Evolutionary conservation across 2,888 invertebrate genomes (phyloP), one percentile per base, ranked within the genome.

Genomic region (Chloroclysta siterata): DNA sequence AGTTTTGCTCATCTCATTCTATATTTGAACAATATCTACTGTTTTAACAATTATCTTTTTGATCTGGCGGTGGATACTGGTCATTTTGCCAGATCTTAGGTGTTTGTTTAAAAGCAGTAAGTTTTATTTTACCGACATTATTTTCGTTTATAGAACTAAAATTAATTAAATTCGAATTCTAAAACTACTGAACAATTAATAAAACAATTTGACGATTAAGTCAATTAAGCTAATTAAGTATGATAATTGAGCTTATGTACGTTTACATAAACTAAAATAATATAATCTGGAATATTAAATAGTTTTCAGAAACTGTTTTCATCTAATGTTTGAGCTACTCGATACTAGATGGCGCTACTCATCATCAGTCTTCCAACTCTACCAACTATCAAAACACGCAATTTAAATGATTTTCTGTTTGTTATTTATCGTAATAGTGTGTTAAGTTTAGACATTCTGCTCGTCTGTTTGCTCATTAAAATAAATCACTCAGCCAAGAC

Each of bases 311-410:
- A 52, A 15, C 13, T 33, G n/a, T 50, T 55, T 13, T 7, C 6
- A 4, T 33, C 17, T 10, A 8, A 29, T 53, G 69, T 69, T 77
- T 73, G 58, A 4, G 33, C 72, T 79, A 82, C 68, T 73, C 73
- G 65, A 60, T 70, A 74, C 77, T 68, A 87, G 87, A 83, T 85
- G 85, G 83, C 85, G 84, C 60, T 71, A 74, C 60, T 44, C 69
- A 33, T 42, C 47, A 14, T 55, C 14, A 10, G 17, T 36, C 29
- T 36, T 22, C 22, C 22, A 3, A 57, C 17, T n/a, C 39, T 62
- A 39, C 28, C 15, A 44, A 8, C 44, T n/a, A 44, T 44, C 44
- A 11, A 8, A 15, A 14, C 44, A 17, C 10, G 11, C 22, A 7
- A 10, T 17, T 46, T 15, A 10, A n/a, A 47, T 10, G 15, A 46